These are phyloP conservation scores for Plutomurus gul DNA, from an alignment of 1,140 invertebrate genomes.

Conservation along the genomic window DNA sequence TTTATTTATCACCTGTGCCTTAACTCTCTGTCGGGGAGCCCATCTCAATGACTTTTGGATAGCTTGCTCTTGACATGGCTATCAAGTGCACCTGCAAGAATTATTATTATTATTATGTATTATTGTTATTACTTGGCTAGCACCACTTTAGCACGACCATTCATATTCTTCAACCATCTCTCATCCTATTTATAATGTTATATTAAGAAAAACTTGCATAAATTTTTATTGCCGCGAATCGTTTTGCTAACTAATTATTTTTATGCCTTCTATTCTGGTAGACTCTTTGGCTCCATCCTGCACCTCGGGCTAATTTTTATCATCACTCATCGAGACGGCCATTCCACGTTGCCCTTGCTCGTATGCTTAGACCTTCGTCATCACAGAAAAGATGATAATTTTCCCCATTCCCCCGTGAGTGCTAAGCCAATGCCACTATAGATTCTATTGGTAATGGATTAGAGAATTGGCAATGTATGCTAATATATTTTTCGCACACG, in stretches of 20 bases:
- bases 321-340: too few relatives aligned
- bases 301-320: background rate
- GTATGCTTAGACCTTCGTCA: too few relatives aligned
- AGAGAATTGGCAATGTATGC: too few relatives aligned
- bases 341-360: too few relatives aligned
- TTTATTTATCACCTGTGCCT: conserved; percentile 27
- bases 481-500: too few relatives aligned
- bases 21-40: conserved; percentile 5
- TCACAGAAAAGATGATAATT: too few relatives aligned
- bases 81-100: conserved; percentile 28
- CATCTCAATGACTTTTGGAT: conserved; percentile 11
- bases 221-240: conserved; percentile 3
- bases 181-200: background rate
- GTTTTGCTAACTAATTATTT: conserved; percentile 2
- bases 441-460: too few relatives aligned
- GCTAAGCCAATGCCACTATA: too few relatives aligned
- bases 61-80: background rate
- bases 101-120: conserved; percentile 26
- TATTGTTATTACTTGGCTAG: conserved; percentile 10
- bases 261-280: conserved; percentile 9
- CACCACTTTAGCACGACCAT: background rate
- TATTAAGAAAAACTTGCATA: background rate
- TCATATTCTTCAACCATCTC: background rate
- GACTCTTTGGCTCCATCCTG: conserved; percentile 20
- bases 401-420: too few relatives aligned